Conservation (phyloP, 2,113 vertebrate genomes). For the Hystrix cristata region DNA sequence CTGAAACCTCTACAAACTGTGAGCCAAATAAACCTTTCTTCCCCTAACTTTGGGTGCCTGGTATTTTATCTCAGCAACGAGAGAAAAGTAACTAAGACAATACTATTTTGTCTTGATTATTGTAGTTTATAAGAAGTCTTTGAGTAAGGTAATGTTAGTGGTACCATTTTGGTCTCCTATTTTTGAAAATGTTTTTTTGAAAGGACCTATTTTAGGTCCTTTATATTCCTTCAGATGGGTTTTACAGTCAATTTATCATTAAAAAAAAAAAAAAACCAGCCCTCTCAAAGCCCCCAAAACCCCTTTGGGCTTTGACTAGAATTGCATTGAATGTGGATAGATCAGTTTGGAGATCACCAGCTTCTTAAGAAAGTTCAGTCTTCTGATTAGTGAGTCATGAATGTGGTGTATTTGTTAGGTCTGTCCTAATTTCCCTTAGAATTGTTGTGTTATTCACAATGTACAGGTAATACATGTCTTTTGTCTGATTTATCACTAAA, state of each 20-base stretch:
- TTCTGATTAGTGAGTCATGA: neutral
- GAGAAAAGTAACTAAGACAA: too few species aligned
- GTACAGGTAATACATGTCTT: neutral
- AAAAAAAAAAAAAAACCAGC: neutral
- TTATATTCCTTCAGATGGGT: neutral
- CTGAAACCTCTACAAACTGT: too few species aligned
- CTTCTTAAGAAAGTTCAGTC: neutral
- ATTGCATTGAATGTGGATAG: neutral
- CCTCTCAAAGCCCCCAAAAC: neutral
- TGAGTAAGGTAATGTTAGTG: neutral
- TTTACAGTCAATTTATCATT: neutral
- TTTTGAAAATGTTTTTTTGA: neutral
- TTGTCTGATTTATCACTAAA: neutral
- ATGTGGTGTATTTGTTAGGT: accelerated
- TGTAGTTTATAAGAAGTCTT: neutral
- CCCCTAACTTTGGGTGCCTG: too few species aligned
- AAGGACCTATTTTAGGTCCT: neutral
- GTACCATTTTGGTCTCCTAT: neutral
- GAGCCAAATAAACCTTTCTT: too few species aligned
- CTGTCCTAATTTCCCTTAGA: neutral
- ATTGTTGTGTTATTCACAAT: neutral
- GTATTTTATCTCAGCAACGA: too few species aligned
- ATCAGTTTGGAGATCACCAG: neutral
- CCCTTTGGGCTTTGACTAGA: neutral
- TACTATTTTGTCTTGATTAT: neutral